Base-by-base conservation (phyloP, 1,140 invertebrate genomes). In the Brachionus manjavacas region DNA sequence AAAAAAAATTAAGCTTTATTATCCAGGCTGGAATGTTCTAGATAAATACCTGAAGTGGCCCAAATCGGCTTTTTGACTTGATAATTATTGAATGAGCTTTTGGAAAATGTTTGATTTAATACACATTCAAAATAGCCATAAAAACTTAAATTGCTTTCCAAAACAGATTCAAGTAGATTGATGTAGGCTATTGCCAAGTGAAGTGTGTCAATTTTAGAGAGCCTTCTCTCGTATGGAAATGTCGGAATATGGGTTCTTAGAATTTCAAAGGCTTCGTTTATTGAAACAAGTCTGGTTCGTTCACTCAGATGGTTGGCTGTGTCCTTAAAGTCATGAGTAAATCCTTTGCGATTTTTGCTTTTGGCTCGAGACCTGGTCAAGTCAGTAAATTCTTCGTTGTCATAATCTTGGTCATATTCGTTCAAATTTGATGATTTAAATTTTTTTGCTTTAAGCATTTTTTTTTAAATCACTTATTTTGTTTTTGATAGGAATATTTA, bases 111-210 rank as follows among this genome's bases (percentile, higher is more conserved):
- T 66, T 84, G 68, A 49, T 85, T 78, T 35, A 88, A 84, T 11
- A 86, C 70, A 23, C 43, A 66, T 39, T 87, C 68, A 31, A 88
- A 28, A 70, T 87, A 88, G 3, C 72, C 60, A 11, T 76, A 68
- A 16, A 87, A 83, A 55, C 87, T 84, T 35, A 84, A 66, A 41
- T 87, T 86, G 4, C 85, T 87, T 52, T 87, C 20, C 7, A 97
- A 90, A 12, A 97, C 89, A 88, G 97, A 95, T 70, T 94, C 93
- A 93, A 99, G 96, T 88, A 99, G 96, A 43, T 94, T 94, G 86
- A 99, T 99, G 89, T 99, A 99, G 9, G 96, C 98, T 86, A 99
- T 99, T 8, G 97, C 97, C 86, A 99, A 90, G 0, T 96, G 92
- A 0, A 99, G 91, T 0, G 97, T 99, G 91, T 99, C 97, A 86